Evolutionary conservation across 30 jellyfish, hydroid and myxozoan genomes (phyloP), one percentile per base, ranked within the genome.

Genomic region (Morbakka virulenta): DNA sequence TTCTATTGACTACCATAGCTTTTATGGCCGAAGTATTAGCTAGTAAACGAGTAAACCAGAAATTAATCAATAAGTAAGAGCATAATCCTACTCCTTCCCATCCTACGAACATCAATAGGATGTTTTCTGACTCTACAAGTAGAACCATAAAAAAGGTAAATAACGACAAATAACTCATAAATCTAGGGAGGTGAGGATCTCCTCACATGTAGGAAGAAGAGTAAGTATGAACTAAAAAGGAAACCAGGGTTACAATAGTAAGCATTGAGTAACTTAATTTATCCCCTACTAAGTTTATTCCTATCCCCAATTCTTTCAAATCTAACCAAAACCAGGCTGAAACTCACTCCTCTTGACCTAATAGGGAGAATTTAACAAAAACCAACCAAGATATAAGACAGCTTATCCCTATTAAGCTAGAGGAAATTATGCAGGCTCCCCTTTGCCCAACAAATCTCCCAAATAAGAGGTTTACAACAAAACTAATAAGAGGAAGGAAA

Each of bases 41-140:
- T 32, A 53, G 81, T 0, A 72, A 32, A 53, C 87, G 32, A 4
- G 69, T 53, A 36, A 21, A 82, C 32, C 82, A 82, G 47, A 36
- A 72, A 22, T 57, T 57, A 2, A 82, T 61, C 35, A 82, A 52
- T 26, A 82, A 71, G 65, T 82, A 82, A 11, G 94, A 82, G 28
- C 94, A 82, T 2, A 82, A 61, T 2, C 94, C 94, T 0, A 82
- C 94, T 12, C 94, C 94, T 32, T 82, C 94, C 34, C 94, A 82
- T 4, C 94, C 94, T 0, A 82, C 63, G 34, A 78, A 82, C 34
- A 82, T 26, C 32, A 52, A 81, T 31, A 72, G 30, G 31, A 48
- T 51, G 71, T 82, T 82, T 4, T 36, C 50, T 31, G 74, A 29
- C 2, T 76, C n/a, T 22, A 82, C 94, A 25, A 82, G 47, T 1